A percentile compares a stretch with the other conserved stretches of the same genome.
Conservation (phyloP, 2,797 vertebrate genomes). For the Notolepis coatsorum region DNA sequence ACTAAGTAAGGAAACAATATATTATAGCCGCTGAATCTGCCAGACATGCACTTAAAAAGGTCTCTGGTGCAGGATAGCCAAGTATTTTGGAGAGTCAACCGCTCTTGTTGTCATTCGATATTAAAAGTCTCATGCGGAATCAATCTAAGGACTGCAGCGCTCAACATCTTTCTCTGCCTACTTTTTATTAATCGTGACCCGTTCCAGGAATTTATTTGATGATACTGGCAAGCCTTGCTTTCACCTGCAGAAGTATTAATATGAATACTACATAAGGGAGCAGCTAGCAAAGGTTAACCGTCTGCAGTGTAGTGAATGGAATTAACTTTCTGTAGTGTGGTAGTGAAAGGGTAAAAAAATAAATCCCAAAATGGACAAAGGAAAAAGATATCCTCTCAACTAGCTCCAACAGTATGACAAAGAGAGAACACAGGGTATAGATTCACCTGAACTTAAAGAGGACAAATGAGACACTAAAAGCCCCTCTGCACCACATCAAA, state of each 20-base stretch:
- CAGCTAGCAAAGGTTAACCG: too few relatives aligned
- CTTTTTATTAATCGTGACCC: constrained; percentile 62
- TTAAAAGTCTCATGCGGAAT: constrained; percentile 45
- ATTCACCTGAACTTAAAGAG: not conserved
- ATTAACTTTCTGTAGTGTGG: too few relatives aligned
- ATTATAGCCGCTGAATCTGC: not conserved
- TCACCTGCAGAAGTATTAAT: constrained; percentile 73
- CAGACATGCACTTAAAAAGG: constrained; percentile 15
- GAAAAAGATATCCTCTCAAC: constrained; percentile 8
- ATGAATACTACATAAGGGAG: too few relatives aligned
- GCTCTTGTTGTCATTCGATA: constrained; percentile 28
- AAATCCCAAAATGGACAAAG: not conserved
- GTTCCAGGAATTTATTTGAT: constrained; percentile 68
- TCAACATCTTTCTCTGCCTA: constrained; percentile 45
- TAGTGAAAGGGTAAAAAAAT: too few relatives aligned
- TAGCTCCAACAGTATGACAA: too few relatives aligned
- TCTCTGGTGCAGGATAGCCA: constrained; percentile 8
- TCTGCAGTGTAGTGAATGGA: too few relatives aligned
- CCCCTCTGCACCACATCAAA: constrained; percentile 36
- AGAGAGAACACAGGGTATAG: not conserved
- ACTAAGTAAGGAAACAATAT: not conserved
- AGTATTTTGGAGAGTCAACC: constrained; percentile 21
- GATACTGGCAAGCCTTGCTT: constrained; percentile 57
- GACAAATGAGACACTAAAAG: constrained; percentile 7
- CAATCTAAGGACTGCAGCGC: constrained; percentile 38